Evolutionary conservation across 2,888 invertebrate genomes (phyloP), one percentile per base, ranked within the genome.

Genomic region (Macaria notata): DNA sequence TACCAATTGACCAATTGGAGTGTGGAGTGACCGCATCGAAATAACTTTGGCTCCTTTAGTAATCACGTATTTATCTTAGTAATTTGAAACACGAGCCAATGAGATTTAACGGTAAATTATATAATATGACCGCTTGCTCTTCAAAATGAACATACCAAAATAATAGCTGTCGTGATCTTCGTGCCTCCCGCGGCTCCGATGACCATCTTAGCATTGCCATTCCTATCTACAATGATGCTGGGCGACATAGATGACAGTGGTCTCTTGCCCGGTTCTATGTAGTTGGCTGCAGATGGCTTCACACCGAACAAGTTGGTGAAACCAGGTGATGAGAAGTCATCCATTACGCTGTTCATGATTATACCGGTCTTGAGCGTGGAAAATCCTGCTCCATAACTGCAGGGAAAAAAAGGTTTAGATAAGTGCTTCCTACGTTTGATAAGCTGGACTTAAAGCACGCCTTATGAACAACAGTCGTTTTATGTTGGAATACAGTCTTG

Each of bases 301-400:
- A 97, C 68, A 1, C 93, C 94, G 78, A 95, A 96, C 61, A 88
- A 93, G 74, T 95, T 95, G 0, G 92, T 89, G 58, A 95, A 92
- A 31, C 94, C 94, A 0, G 96, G 95, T 0, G 95, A 94, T 0
- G 97, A 96, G 83, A 99, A 99, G 78, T 99, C 99, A 69, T 98
- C 97, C 97, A 99, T 98, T 63, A 97, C 96, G 79, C 98, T 96
- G 83, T 99, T 99, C 83, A 97, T 95, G n/a, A 99, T 91, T 30
- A 99, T 96, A 0, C 98, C 99, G 0, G 97, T 97, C 52, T 94
- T 94, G 31, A 86, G 86, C 0, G 98, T 97, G 3, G 95, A 93
- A 62, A 95, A 92, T 56, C 95, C 95, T 2, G 97, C 95, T 3
- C 98, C 98, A 79, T 96, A 97, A 75, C 98, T 98, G 80, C 38